Conservation (phyloP, 1,140 invertebrate species). For the Pseudomyrmex concolor region DNA sequence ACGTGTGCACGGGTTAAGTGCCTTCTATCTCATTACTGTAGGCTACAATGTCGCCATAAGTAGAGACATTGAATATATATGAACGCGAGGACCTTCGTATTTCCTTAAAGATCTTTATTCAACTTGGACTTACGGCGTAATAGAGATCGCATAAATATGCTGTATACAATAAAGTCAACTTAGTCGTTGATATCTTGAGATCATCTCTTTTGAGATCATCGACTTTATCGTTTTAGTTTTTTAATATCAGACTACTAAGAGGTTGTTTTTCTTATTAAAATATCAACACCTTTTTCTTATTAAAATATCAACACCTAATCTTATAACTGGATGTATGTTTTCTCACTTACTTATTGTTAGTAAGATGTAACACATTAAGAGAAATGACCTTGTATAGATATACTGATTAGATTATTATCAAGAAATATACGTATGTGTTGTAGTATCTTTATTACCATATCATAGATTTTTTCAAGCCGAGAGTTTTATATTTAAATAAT, state of each 20-base stretch:
- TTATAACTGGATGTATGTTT: neutral
- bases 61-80: conserved; percentile 27
- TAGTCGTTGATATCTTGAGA: neutral
- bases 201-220: conserved; percentile 7
- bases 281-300: neutral
- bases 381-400: too few species aligned
- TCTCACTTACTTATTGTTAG: too few species aligned
- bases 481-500: too few species aligned
- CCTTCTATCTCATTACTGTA: conserved; percentile 72
- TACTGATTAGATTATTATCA: too few species aligned
- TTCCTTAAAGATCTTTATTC: neutral
- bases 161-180: conserved; percentile 41
- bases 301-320: neutral
- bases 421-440: too few species aligned
- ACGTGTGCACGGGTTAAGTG: conserved; percentile 71
- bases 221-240: neutral
- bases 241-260: neutral
- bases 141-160: conserved; percentile 26
- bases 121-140: conserved; percentile 50
- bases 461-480: too few species aligned
- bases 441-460: too few species aligned
- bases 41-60: conserved; percentile 7
- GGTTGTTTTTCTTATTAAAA: neutral
- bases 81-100: conserved; percentile 19
- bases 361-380: too few species aligned